A percentile compares a stretch with the other conserved stretches of the same genome.
phyloP scores from a whole-genome alignment of 2,113 vertebrate species.

The Pedetes capensis region DNA sequence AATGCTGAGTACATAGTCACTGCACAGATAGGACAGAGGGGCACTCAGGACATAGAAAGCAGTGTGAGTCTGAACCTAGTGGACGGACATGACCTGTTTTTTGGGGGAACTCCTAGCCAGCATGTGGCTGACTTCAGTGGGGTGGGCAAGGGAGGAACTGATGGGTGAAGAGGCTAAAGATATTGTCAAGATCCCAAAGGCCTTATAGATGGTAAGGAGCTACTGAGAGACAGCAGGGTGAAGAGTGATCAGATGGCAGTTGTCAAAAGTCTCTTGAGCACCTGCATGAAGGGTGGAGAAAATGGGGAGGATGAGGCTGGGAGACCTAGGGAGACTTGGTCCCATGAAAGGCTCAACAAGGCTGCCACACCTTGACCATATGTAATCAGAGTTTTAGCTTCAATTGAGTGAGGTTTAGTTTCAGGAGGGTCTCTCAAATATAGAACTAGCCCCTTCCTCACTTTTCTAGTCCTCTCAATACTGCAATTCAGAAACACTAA shows the following conservation, averaged over 20 bases:
- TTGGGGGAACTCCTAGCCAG: background rate
- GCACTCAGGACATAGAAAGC: background rate
- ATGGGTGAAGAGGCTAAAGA: background rate
- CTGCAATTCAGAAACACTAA: background rate
- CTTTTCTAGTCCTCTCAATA: background rate
- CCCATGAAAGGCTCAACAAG: background rate
- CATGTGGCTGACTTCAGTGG: background rate
- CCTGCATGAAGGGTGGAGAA: background rate
- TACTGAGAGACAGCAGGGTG: background rate
- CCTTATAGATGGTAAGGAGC: background rate
- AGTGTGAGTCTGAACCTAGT: background rate
- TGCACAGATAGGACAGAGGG: background rate
- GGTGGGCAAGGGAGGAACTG: background rate
- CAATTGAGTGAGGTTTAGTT: background rate
- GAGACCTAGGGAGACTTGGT: background rate
- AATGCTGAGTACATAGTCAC: background rate
- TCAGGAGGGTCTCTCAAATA: background rate
- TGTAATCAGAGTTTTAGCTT: background rate
- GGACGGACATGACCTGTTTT: background rate
- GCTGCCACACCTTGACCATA: background rate
- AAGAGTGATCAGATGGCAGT: background rate
- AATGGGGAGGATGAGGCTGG: fast-evolving
- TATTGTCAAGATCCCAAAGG: background rate
- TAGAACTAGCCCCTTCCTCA: background rate
- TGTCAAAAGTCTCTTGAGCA: too few relatives aligned